Evolutionary conservation across 2,888 invertebrate genomes (phyloP), one percentile per base, ranked within the genome.

Genomic region (Polylopha cassiicola): DNA sequence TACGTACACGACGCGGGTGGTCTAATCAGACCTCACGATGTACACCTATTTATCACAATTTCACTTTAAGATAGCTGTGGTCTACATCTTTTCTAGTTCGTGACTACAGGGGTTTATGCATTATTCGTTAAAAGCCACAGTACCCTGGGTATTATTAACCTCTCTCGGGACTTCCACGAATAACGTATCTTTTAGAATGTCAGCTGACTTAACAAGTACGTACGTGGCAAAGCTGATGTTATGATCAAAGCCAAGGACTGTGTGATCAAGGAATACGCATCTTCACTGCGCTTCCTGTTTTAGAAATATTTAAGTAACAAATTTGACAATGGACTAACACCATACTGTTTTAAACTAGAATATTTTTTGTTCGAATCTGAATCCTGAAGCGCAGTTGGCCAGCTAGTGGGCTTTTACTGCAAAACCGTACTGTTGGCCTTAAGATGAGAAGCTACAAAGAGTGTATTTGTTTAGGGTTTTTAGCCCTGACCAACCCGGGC

Each of bases 21-120:
- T 65, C 80, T 52, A 43, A 49, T 57, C 56, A 53, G n/a, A n/a
- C n/a, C 55, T 51, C 53, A 44, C 46, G 53, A 55, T 61, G 61
- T 58, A 50, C 47, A 51, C 47, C 58, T 47, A 73, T 79, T 72
- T 62, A 73, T 78, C 70, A 76, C 61, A 64, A 67, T 76, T 79
- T 82, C 75, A 73, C 76, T 74, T 58, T 51, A 59, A 47, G 47
- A 53, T n/a, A 47, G 47, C 49, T 47, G 50, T 39, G 30, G 37
- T 45, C 43, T 48, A 42, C 43, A 47, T 52, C 47, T 41, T 62
- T 66, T 63, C 65, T 63, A 60, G 63, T 55, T 71, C 68, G 72
- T 70, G 69, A 69, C 64, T 58, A 26, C 17, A 26, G 8, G 31
- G 37, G 48, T 60, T 55, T 46, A 51, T 44, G 48, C 53, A 49